Base-by-base conservation (phyloP, 1,140 invertebrate species). In the Drosophila sturtevanti region DNA sequence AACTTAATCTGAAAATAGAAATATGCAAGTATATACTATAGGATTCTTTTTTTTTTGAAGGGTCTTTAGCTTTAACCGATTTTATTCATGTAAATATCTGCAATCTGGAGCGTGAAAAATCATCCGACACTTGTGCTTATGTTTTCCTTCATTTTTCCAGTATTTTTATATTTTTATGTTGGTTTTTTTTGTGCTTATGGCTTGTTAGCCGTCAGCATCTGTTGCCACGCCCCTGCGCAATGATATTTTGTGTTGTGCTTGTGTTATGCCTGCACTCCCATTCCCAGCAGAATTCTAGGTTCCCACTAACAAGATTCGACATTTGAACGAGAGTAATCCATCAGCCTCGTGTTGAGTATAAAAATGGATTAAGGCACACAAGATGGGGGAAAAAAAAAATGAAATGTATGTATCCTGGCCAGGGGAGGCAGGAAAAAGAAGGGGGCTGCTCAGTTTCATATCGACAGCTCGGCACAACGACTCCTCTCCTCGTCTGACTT, bases 271-370 rank as follows among this genome's bases (percentile, higher is more conserved):
- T 22, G 48, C 22, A 6, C 48, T 58, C 55, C 44, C 41, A n/a
- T 2, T 14, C 3, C 22, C 4, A 24, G 4, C 35, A 22, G 41
- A 37, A 37, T 66, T 41, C 55, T 81, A 35, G 44, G 63, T 61
- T 56, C 76, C 62, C 79, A 78, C 84, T 86, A 86, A 86, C 82
- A 86, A 86, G 82, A 82, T 82, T 86, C 82, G 82, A 86, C 82
- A 86, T 86, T 87, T 86, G 75, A 86, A 86, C 82, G 82, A 79
- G 79, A 79, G 84, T 86, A 86, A 86, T 86, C 82, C 82, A 86
- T 86, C 82, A 86, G 82, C 82, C 41, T 70, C 60, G 79, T 65
- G 64, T 71, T 74, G 79, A 79, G 81, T 81, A 86, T 84, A 80
- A 81, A 81, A 85, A 86, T 85, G 82, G 82, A 86, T 86, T 87